Evolutionary conservation across 1,140 invertebrate genomes (phyloP).

Genomic region (Xylocopa sonorina): DNA sequence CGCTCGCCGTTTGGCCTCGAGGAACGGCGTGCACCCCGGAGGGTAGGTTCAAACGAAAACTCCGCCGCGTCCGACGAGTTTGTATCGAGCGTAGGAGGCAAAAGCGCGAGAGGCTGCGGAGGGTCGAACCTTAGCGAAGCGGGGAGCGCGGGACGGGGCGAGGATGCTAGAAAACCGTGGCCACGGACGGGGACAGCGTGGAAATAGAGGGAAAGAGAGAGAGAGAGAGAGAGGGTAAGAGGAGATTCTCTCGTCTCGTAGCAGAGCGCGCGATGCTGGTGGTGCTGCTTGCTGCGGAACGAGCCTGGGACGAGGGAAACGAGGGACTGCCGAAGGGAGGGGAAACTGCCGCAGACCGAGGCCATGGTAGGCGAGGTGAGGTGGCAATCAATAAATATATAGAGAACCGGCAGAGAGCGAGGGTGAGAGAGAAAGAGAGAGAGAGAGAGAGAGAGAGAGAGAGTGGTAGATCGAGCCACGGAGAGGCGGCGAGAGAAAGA

Average conservation of each 20-base stretch:
- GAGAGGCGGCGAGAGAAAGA: constrained; percentile 50
- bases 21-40: neutral
- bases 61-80: constrained; percentile 42
- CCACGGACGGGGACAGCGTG: constrained; percentile 49
- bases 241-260: constrained; percentile 51
- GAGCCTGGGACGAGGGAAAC: constrained; percentile 63
- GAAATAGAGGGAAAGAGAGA: neutral
- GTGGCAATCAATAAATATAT: constrained; percentile 83
- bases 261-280: constrained; percentile 53
- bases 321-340: constrained; percentile 58
- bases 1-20: neutral
- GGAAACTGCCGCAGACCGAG: constrained; percentile 73
- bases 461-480: constrained; percentile 31
- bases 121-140: constrained; percentile 16
- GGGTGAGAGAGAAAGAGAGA: constrained; percentile 45
- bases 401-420: constrained; percentile 73
- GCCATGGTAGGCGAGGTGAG: constrained; percentile 73
- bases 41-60: constrained; percentile 41
- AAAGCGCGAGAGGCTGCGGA: constrained; percentile 36
- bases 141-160: neutral
- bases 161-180: constrained; percentile 36
- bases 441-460: constrained; percentile 42
- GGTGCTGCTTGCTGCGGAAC: constrained; percentile 61
- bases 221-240: neutral
- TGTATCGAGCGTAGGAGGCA: constrained; percentile 44